Evolutionary conservation across 2,113 vertebrate species (phyloP), one percentile per base, ranked within the genome.

Genomic region (Lasiurus borealis): DNA sequence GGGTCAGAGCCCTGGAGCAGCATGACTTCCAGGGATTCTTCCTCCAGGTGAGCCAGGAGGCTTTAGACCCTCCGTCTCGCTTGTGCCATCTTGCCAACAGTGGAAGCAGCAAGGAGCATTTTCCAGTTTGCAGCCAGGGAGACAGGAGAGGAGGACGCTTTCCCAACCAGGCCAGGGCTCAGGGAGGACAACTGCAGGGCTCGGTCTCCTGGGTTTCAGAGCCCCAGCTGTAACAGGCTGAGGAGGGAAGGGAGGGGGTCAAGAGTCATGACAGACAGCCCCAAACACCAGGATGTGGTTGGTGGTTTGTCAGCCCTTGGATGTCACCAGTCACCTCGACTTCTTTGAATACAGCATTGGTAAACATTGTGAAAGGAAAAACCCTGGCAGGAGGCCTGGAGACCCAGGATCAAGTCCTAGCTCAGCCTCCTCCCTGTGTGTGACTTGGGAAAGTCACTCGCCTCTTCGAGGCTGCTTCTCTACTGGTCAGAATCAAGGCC

Each of bases 341-440:
- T 31, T 91, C 44, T 68, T 27, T 50, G 59, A n/a, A 13, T 5
- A 6, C 29, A 73, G 31, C 29, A 75, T 83, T 64, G 82, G 29
- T 80, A 69, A 94, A 31, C 52, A 50, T 15, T n/a, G 34, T 31
- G 54, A 75, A 73, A 80, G 80, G 31, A n/a, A 69, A 62, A 50
- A 36, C 13, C 40, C 50, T 66, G 66, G 34, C 16, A 29, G 23
- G 69, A 36, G 21, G 8, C 29, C 89, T 48, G 52, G 66, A 94
- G 75, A 52, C 52, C 6, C 8, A 1, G 15, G 18, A 50, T 89
- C 15, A 23, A 31, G 7, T 19, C 8, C 15, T 44, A 36, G 19
- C 75, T 31, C 0, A 0, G 52, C 57, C 73, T n/a, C 75, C 14
- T n/a, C 78, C 82, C 0, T 0, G 23, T 5, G 14, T n/a, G 44